phyloP scores from a whole-genome alignment of 2,113 vertebrate species.

The Albula glossodonta region DNA sequence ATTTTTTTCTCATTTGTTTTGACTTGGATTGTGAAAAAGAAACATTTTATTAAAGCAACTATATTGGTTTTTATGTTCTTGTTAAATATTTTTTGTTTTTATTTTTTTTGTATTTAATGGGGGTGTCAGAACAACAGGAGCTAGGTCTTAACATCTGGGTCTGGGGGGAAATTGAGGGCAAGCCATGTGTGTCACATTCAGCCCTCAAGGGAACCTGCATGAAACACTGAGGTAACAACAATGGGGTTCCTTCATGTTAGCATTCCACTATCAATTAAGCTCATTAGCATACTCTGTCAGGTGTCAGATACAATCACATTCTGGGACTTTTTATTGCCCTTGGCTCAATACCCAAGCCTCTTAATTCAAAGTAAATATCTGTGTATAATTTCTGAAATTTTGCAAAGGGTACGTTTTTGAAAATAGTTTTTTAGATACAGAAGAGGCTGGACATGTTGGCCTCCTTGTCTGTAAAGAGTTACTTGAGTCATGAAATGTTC shows the following conservation, averaged over 20 bases:
- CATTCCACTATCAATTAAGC: constrained; percentile 7
- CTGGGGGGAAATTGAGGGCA: neutral
- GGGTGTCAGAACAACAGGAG: neutral
- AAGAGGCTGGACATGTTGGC: neutral
- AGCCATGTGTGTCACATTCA: neutral
- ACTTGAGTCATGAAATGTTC: neutral
- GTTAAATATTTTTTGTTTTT: no score
- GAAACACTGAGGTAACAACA: constrained; percentile 4
- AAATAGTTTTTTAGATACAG: no score
- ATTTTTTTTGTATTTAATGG: no score
- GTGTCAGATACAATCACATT: neutral
- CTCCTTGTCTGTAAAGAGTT: neutral
- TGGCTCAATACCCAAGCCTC: neutral
- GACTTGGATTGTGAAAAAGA: no score
- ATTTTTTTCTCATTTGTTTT: no score
- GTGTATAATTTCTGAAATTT: neutral
- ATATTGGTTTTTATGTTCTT: no score
- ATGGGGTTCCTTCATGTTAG: constrained; percentile 13
- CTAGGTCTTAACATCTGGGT: neutral
- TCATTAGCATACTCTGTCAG: neutral
- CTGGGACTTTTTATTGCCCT: neutral
- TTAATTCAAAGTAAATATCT: neutral
- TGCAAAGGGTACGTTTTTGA: neutral
- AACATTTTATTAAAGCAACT: no score
- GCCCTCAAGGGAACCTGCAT: neutral